These are phyloP conservation scores for Poeciliopsis infans DNA, from an alignment of 2,797 vertebrate genomes.

Conservation along the genomic window DNA sequence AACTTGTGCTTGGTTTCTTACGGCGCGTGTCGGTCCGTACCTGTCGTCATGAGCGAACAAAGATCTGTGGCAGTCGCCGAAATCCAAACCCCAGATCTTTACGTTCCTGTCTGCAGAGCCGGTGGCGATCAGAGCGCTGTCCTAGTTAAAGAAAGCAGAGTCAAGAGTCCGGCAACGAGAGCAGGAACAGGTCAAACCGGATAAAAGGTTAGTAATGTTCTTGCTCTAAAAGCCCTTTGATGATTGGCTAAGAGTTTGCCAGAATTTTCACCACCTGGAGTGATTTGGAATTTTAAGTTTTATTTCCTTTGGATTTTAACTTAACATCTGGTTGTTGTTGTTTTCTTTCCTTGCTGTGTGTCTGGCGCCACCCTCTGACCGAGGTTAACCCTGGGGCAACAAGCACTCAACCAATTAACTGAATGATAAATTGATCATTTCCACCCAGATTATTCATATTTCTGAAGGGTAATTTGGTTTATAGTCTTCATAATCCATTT, in stretches of 20 bases:
- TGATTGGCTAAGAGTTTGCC: neutral
- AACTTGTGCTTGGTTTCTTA: neutral
- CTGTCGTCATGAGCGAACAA: conserved; percentile 98
- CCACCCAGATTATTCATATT: no score
- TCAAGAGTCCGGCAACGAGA: neutral
- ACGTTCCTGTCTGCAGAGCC: conserved; percentile 97
- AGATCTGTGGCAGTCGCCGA: conserved; percentile 96
- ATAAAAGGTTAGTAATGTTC: neutral
- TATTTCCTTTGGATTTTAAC: neutral
- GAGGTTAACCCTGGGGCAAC: no score
- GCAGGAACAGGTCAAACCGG: neutral
- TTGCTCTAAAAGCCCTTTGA: neutral
- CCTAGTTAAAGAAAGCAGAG: conserved; percentile 73
- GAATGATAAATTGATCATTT: no score
- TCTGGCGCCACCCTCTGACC: no score
- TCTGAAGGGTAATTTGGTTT: no score
- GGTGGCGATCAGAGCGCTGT: conserved; percentile 90
- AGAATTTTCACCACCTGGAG: neutral
- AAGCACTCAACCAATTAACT: no score
- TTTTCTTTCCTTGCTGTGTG: no score
- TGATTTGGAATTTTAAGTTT: neutral
- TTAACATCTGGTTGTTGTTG: neutral
- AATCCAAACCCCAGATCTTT: conserved; percentile 98
- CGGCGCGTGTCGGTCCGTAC: conserved; percentile 61
- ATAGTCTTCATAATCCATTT: no score